phyloP scores from a whole-genome alignment of 1,140 invertebrate species.

The Mesaphorura yosii region DNA sequence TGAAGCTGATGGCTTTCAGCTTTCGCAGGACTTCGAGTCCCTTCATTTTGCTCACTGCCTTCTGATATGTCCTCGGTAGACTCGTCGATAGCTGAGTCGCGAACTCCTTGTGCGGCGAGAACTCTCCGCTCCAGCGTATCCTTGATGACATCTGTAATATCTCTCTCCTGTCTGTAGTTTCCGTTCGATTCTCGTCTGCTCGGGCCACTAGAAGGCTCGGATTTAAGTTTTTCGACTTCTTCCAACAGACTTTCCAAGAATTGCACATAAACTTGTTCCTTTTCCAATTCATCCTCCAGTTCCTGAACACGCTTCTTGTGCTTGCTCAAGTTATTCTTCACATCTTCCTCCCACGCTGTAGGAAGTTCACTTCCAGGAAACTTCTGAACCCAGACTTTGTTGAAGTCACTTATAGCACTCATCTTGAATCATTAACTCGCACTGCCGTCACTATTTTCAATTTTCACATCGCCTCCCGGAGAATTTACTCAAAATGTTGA shows the following conservation, averaged over 20 bases:
- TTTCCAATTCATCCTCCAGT: constrained; percentile 69
- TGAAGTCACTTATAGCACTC: constrained; percentile 31
- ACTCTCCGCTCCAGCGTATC: constrained; percentile 36
- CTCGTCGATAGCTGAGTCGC: background rate
- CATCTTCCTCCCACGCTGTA: constrained; percentile 80
- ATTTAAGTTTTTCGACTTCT: constrained; percentile 63
- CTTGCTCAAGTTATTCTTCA: constrained; percentile 70
- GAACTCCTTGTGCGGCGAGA: background rate
- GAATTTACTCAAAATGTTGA: too few species aligned
- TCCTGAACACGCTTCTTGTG: constrained; percentile 64
- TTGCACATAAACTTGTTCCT: constrained; percentile 79
- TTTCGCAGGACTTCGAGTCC: background rate
- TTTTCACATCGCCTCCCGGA: too few species aligned
- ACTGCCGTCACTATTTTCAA: too few species aligned
- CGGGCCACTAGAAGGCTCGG: constrained; percentile 7
- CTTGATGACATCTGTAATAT: constrained; percentile 32
- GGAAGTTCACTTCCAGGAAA: constrained; percentile 78
- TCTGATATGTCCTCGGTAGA: background rate
- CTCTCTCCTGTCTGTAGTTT: constrained; percentile 31
- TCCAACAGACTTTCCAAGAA: constrained; percentile 69
- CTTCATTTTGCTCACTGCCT: background rate
- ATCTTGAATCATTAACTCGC: constrained; percentile 8
- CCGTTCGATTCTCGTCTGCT: constrained; percentile 6
- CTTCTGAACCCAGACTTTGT: constrained; percentile 62
- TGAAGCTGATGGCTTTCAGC: background rate